Base-by-base conservation (phyloP, 2,888 invertebrate species). In the Chymomyza fuscimana region DNA sequence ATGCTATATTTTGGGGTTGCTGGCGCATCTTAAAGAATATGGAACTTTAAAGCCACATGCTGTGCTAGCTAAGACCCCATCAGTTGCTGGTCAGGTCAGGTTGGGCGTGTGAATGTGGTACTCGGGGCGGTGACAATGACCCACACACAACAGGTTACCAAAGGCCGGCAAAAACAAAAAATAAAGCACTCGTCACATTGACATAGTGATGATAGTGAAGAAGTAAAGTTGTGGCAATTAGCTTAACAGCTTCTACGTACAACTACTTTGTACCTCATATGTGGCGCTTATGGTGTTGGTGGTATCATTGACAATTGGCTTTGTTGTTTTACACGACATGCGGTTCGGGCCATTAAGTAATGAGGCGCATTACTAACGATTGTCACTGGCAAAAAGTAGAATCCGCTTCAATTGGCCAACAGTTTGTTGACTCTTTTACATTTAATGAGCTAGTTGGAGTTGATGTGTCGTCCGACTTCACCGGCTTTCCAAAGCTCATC, bases 321-420 rank as follows among this genome's bases (percentile, higher is more conserved):
- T 68, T 80, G 76, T 73, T 46, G 63, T 25, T 50, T 16, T 63
- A 32, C 59, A 59, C 59, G 59, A 46, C 61, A 29, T 40, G 40
- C 61, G 32, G 51, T 63, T 15, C 60, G 65, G 72, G 72, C 87
- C 90, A 89, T 90, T 89, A 89, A 85, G 90, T 90, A 90, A 89
- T 89, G 89, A 89, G 80, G 70, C 86, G 56, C 36, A 54, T 36
- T 16, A 15, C 12, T 32, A 25, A 10, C 25, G 52, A 61, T 65
- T 69, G 87, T 78, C 76, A 76, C 60, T 66, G 62, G 66, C 81
- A 74, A 22, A 63, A 56, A 63, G 59, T 10, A 69, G 69, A 62
- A 65, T 63, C 65, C 25, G 50, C 40, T 46, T 12, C 54, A 54
- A 54, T 22, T 54, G 19, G 54, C 76, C 58, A 65, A 62, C 74